Base-by-base conservation (phyloP, 1,140 invertebrate species). In the Aphaenogaster ashmeadi region DNA sequence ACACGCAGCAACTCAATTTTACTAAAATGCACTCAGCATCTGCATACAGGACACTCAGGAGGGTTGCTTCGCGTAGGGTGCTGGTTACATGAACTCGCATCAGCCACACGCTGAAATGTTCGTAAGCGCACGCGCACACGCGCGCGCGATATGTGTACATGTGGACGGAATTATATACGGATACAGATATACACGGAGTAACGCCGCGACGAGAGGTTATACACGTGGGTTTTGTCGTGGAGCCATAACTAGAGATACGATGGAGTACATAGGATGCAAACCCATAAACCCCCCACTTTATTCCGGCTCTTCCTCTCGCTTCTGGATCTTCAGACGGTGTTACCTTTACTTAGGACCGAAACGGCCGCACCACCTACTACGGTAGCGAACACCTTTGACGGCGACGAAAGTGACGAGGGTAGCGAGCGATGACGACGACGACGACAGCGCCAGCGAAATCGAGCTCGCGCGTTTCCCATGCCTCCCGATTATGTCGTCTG, bases 201-300 rank as follows among this genome's bases (percentile, higher is more conserved):
- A 91, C 33, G 87, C 33, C 11, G 7, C 67, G 84, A 47, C 44
- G 77, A 85, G 69, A 75, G 72, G 86, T 91, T 90, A 91, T 89
- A 88, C 90, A 89, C 80, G 88, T 89, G 88, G 91, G 92, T 94
- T 94, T 94, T 90, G 94, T 93, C 93, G 92, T 89, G 90, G 91
- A 89, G 92, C 91, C 92, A 94, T 95, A 95, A 95, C 94, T 88
- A 89, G 88, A 93, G 92, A 95, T 94, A 95, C 93, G 94, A 92
- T 91, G 93, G 87, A 93, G 94, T 91, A 93, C 94, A 95, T 94
- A 94, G 94, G 93, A 95, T 95, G 94, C 94, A 95, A 95, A 95
- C 94, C 92, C 94, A 95, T 95, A 95, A 95, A 95, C 92, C 92
- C 92, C 92, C 91, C 93, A 91, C 91, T 91, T 88, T 62, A 71